Percentiles rank a stretch among this genome's conserved stretches.
Evolutionary conservation across 2,113 vertebrate genomes (phyloP).

Genomic region (Corythornis vintsioides): DNA sequence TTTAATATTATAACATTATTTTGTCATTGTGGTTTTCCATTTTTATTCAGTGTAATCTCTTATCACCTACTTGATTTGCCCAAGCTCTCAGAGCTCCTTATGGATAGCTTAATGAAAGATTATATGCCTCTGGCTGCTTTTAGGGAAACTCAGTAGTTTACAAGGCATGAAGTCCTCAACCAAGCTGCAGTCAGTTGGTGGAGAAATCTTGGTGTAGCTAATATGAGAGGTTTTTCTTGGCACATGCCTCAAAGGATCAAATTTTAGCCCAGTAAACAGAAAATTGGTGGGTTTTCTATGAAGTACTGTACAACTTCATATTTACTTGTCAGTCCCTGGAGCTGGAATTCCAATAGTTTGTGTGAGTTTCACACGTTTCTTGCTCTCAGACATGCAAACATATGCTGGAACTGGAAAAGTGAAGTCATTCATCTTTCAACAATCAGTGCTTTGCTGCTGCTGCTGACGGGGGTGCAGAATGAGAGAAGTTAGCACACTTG

Average conservation of each 20-base stretch:
- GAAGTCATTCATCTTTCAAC: constrained; percentile 16
- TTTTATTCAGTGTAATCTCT: constrained; percentile 58
- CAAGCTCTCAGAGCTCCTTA: neutral
- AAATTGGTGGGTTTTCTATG: constrained; percentile 20
- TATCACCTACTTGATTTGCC: neutral
- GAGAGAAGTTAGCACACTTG: neutral
- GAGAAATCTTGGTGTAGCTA: constrained; percentile 7
- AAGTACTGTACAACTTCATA: constrained; percentile 10
- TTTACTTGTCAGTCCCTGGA: constrained; percentile 33
- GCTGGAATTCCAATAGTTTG: constrained; percentile 45
- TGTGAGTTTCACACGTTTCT: constrained; percentile 56
- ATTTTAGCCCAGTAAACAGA: neutral
- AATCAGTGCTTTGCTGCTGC: neutral
- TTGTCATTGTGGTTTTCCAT: constrained; percentile 64
- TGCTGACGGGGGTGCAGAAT: neutral
- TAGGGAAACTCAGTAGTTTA: neutral
- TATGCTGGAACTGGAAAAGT: constrained; percentile 26
- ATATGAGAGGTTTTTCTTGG: neutral
- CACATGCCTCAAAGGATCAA: neutral
- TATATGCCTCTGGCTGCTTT: neutral
- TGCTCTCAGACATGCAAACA: constrained; percentile 48
- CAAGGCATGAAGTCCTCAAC: neutral
- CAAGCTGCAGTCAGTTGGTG: neutral
- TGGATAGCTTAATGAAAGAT: neutral
- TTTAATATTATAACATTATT: constrained; percentile 80